phyloP scores from a whole-genome alignment of 1,140 invertebrate species.

The Andrena cerasifolii region DNA sequence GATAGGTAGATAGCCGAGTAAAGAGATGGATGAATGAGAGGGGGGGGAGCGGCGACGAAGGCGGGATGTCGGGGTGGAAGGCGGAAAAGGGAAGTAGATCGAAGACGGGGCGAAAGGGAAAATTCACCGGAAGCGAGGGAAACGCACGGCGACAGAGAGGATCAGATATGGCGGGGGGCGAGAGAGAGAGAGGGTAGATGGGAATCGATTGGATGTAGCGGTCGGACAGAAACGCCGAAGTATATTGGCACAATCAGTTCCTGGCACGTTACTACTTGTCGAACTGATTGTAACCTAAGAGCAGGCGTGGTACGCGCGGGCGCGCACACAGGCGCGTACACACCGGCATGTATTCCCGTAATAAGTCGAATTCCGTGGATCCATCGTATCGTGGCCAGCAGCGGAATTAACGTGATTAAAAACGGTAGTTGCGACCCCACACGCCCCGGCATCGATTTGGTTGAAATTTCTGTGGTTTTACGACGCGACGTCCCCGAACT shows the following conservation, averaged over 20 bases:
- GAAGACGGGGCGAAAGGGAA: conserved; percentile 2
- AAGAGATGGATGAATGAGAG: not conserved
- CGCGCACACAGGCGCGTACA: not conserved
- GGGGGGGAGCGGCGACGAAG: not conserved
- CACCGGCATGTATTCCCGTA: not conserved
- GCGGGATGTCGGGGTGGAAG: not conserved
- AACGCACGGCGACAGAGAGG: not conserved
- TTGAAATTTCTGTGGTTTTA: conserved; percentile 2
- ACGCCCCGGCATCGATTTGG: not conserved
- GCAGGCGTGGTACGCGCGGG: conserved; percentile 18
- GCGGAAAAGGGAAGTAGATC: not conserved
- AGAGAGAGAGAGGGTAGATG: conserved; percentile 26
- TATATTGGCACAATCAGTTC: conserved; percentile 70
- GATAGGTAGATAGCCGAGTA: conserved; percentile 19
- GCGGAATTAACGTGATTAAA: conserved; percentile 41
- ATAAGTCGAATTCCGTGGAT: conserved; percentile 27
- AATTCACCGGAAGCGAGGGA: conserved; percentile 7
- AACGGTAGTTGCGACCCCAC: not conserved
- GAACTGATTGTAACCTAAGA: conserved; percentile 65
- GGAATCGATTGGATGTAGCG: conserved; percentile 58
- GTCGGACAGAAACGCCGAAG: conserved; percentile 43
- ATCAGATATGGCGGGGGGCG: not conserved
- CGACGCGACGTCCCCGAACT: not conserved
- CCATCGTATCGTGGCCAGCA: not conserved
- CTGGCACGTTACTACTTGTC: conserved; percentile 63